phyloP scores from a whole-genome alignment of 2,797 vertebrate species.

The Merluccius polli region DNA sequence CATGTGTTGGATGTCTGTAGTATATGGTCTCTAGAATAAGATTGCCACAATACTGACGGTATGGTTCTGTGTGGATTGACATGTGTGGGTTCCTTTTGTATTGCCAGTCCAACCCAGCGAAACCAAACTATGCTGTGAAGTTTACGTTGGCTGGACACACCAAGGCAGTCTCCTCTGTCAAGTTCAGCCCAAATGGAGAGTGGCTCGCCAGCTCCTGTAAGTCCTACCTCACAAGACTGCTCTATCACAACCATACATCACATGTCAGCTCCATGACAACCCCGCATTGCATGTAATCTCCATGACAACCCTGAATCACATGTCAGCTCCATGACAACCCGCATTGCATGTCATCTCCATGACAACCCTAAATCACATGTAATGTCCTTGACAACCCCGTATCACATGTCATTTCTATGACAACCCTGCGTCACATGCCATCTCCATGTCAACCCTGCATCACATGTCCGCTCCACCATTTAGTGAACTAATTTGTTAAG shows the following conservation, averaged over 20 bases:
- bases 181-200: slow-evolving; percentile 97
- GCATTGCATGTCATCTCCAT: background rate
- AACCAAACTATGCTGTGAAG: slow-evolving; percentile 96
- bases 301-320: background rate
- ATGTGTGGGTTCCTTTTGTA: slow-evolving; percentile 11
- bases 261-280: background rate
- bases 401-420: background rate
- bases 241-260: background rate
- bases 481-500: background rate
- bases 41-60: background rate
- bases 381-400: too few relatives aligned
- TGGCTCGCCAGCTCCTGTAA: slow-evolving; percentile 98
- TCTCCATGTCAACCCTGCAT: background rate
- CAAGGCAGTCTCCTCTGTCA: slow-evolving; percentile 96
- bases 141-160: slow-evolving; percentile 97
- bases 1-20: background rate
- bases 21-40: background rate
- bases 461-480: background rate
- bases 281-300: background rate
- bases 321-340: background rate
- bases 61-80: background rate
- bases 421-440: background rate
- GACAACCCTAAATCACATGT: background rate
- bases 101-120: slow-evolving; percentile 87
- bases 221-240: background rate